Percentiles rank a stretch among this genome's conserved stretches.
Conservation (phyloP, 2,113 vertebrate species). For the Heterotilapia buettikoferi region DNA sequence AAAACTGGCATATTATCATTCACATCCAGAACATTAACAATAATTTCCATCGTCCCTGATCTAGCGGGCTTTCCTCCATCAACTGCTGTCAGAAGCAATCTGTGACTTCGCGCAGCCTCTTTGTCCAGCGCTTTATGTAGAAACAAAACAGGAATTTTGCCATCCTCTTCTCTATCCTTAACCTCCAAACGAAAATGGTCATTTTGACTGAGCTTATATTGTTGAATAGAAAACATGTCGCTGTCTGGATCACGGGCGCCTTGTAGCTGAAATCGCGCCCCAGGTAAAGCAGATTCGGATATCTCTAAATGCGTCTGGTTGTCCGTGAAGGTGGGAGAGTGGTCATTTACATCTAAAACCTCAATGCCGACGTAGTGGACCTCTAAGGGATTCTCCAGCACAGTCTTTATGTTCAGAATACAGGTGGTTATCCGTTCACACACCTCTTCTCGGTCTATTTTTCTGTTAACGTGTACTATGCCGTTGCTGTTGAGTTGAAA, state of each 20-base stretch:
- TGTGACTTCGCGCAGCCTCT: slow-evolving; percentile 38
- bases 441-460: slow-evolving; percentile 64
- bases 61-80: slow-evolving; percentile 68
- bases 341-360: slow-evolving; percentile 78
- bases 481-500: slow-evolving; percentile 31
- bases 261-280: slow-evolving; percentile 72
- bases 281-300: slow-evolving; percentile 58
- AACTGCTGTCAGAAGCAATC: slow-evolving; percentile 55
- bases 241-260: slow-evolving; percentile 72
- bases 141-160: slow-evolving; percentile 63
- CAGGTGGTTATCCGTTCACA: slow-evolving; percentile 49
- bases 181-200: slow-evolving; percentile 65
- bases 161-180: slow-evolving; percentile 53
- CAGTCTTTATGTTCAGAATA: slow-evolving; percentile 60
- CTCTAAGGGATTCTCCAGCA: slow-evolving; percentile 73
- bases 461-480: slow-evolving; percentile 23
- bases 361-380: slow-evolving; percentile 78
- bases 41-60: slow-evolving; percentile 47
- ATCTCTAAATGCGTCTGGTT: slow-evolving; percentile 63
- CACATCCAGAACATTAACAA: slow-evolving; percentile 60
- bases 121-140: slow-evolving; percentile 64
- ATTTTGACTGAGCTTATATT: slow-evolving; percentile 68
- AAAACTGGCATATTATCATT: slow-evolving; percentile 73
- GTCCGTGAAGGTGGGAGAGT: slow-evolving; percentile 59
- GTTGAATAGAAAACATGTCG: slow-evolving; percentile 61